phyloP scores from a whole-genome alignment of 1,140 invertebrate species.

The Eubasilissa regina region DNA sequence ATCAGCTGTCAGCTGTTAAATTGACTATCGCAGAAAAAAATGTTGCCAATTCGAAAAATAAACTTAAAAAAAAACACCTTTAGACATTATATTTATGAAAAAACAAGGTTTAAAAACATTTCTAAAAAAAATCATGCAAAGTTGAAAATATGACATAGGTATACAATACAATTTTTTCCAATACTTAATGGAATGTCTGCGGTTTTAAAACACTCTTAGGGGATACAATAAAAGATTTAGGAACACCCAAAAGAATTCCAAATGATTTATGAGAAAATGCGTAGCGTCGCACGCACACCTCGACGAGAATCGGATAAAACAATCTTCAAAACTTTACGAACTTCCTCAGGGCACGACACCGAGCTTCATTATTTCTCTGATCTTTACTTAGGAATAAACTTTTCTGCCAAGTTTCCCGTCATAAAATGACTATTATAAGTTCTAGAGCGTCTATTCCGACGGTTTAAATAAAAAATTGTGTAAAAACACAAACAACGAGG shows the following conservation, averaged over 20 bases:
- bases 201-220: neutral
- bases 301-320: constrained; percentile 27
- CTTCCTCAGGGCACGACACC: constrained; percentile 3
- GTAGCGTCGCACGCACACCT: neutral
- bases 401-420: neutral
- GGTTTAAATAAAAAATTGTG: too few species aligned
- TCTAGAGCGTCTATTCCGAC: constrained; percentile 3
- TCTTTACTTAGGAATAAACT: constrained; percentile 12
- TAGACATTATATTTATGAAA: too few species aligned
- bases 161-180: too few species aligned
- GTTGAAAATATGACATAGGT: too few species aligned
- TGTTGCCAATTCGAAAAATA: too few species aligned
- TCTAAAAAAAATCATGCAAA: too few species aligned
- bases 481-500: too few species aligned
- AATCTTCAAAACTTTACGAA: constrained; percentile 15
- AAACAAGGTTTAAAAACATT: too few species aligned
- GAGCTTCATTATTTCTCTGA: constrained; percentile 11
- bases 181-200: too few species aligned
- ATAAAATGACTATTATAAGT: constrained; percentile 27
- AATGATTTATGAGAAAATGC: constrained; percentile 4
- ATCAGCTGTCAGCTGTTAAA: too few species aligned
- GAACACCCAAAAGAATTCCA: neutral
- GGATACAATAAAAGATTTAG: constrained; percentile 3
- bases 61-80: too few species aligned
- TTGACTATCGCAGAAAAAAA: too few species aligned